These are phyloP conservation scores for Ceramica pisi DNA, from an alignment of 2,888 invertebrate species.

Conservation along the genomic window DNA sequence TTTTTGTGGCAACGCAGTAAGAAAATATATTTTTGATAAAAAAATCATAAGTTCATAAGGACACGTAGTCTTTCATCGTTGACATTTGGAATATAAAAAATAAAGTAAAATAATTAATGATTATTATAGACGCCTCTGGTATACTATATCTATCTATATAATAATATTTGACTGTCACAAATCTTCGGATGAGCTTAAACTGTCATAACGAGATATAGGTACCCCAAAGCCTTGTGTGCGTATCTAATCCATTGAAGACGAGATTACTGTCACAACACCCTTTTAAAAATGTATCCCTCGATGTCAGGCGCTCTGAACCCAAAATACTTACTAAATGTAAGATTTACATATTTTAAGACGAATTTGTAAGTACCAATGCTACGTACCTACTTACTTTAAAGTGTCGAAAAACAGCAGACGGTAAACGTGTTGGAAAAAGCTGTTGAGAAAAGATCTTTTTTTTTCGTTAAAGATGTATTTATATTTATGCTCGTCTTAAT, in stretches of 20 bases:
- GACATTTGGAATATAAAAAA: no score
- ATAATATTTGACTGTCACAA: conserved; percentile 39
- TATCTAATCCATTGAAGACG: conserved; percentile 59
- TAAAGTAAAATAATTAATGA: background rate
- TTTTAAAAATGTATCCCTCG: conserved; percentile 51
- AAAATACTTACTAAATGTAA: conserved; percentile 13
- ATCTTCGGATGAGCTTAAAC: conserved; percentile 58
- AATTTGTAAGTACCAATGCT: background rate
- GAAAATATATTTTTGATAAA: no score
- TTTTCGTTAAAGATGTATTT: background rate
- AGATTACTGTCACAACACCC: conserved; percentile 53
- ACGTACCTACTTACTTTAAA: background rate
- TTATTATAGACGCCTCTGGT: background rate
- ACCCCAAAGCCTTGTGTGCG: conserved; percentile 44
- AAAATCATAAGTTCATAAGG: no score
- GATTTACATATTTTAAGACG: conserved; percentile 18
- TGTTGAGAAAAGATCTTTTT: background rate
- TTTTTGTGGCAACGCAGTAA: no score
- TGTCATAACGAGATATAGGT: conserved; percentile 61
- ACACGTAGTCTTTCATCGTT: no score
- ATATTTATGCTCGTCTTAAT: background rate
- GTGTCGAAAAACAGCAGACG: conserved; percentile 13
- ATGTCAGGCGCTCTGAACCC: conserved; percentile 31
- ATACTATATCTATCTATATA: conserved; percentile 7
- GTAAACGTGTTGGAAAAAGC: background rate